Conservation (phyloP, 1,140 invertebrate species). For the Bombus superbus region DNA sequence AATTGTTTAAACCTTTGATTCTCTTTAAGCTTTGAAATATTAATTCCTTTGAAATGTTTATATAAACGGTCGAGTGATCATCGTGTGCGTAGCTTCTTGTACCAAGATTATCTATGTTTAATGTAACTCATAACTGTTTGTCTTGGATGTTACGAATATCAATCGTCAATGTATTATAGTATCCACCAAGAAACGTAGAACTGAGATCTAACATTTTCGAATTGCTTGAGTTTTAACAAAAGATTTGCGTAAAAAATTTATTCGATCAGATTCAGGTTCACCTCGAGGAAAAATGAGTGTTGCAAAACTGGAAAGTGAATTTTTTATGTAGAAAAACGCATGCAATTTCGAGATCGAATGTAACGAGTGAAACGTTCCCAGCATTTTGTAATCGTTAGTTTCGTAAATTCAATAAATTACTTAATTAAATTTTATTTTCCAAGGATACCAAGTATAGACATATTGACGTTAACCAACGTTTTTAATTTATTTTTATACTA, state of each 20-base stretch:
- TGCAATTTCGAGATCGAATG: background rate
- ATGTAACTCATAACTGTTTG: background rate
- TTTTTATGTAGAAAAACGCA: slow-evolving; percentile 3
- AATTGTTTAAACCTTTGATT: no score
- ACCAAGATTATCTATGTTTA: background rate
- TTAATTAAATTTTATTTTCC: background rate
- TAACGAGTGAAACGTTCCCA: background rate
- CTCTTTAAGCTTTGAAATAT: no score
- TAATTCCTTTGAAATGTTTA: no score
- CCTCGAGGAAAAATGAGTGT: background rate
- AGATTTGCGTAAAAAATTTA: no score
- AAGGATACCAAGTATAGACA: background rate
- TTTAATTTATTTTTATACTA: no score
- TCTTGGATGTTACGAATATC: background rate
- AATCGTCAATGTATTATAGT: background rate
- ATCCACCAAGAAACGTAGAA: background rate
- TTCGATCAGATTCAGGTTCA: background rate
- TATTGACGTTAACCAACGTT: background rate
- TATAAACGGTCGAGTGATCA: background rate
- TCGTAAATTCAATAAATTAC: background rate
- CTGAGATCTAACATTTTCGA: background rate
- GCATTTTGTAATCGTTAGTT: background rate
- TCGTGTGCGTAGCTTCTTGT: background rate
- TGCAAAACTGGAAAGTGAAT: slow-evolving; percentile 20
- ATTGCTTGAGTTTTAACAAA: no score